Evolutionary conservation across 2,888 invertebrate species (phyloP).

Genomic region (Poecilus cupreus): DNA sequence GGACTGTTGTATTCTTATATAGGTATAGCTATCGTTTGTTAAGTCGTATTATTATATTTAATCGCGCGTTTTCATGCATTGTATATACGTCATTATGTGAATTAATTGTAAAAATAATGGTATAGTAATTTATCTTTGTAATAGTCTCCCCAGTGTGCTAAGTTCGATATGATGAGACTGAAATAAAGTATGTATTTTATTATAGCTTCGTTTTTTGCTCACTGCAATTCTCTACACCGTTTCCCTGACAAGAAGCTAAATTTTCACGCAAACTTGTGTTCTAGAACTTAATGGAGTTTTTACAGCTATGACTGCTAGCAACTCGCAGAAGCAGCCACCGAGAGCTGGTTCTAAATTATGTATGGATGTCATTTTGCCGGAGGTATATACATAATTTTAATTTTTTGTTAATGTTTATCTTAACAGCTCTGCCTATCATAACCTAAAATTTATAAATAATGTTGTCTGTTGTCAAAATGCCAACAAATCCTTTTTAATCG

Average conservation of each 20-base stretch:
- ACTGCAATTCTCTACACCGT: background rate
- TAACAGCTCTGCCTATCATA: background rate
- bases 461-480: background rate
- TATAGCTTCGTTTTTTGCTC: conserved; percentile 59
- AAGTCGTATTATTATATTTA: conserved; percentile 58
- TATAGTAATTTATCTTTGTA: conserved; percentile 68
- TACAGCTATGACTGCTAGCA: background rate
- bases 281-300: conserved; percentile 12
- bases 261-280: background rate
- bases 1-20: conserved; percentile 54
- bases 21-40: conserved; percentile 42
- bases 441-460: background rate
- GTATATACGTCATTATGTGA: conserved; percentile 69
- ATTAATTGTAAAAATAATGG: conserved; percentile 67
- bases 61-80: conserved; percentile 59
- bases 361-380: conserved; percentile 2
- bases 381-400: background rate
- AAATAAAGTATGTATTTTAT: conserved; percentile 70
- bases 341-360: background rate
- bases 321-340: background rate
- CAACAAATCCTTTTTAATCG: background rate
- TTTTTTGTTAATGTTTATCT: background rate
- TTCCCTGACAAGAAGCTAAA: background rate
- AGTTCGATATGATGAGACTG: conserved; percentile 71
- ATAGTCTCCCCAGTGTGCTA: conserved; percentile 68